Percentiles rank a stretch among this genome's conserved stretches.
Evolutionary conservation across 2,797 vertebrate species (phyloP).

Genomic region (Myioborus miniatus): DNA sequence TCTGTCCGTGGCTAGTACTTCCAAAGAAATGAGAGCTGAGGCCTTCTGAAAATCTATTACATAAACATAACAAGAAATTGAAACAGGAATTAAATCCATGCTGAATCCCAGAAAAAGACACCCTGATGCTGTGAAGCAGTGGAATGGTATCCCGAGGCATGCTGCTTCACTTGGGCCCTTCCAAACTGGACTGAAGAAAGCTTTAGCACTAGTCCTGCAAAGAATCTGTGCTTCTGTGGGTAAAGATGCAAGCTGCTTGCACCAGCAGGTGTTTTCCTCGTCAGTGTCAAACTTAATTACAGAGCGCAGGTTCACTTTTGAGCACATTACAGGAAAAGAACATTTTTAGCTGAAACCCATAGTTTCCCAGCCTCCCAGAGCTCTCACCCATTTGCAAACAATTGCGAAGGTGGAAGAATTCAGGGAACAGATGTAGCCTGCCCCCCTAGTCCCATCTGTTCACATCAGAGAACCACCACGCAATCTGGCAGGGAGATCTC

Average conservation of each 20-base stretch:
- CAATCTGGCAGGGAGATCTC: slow-evolving; percentile 52
- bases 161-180: not conserved
- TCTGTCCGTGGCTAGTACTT: not conserved
- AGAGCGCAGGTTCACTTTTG: not conserved
- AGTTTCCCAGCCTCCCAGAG: slow-evolving; percentile 1
- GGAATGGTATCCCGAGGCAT: rapidly evolving
- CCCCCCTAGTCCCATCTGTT: slow-evolving; percentile 67
- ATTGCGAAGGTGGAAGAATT: slow-evolving; percentile 67
- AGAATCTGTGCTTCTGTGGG: not conserved
- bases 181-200: not conserved
- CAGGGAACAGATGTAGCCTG: slow-evolving; percentile 60
- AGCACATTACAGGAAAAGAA: slow-evolving; percentile 3
- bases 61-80: not conserved
- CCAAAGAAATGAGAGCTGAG: not conserved
- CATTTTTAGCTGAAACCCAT: slow-evolving; percentile 2
- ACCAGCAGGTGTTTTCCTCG: not conserved
- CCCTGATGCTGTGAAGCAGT: not conserved
- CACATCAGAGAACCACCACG: slow-evolving; percentile 64
- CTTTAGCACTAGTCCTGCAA: not conserved
- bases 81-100: not conserved
- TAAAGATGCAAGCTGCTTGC: not conserved
- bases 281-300: slow-evolving; percentile 9
- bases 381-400: slow-evolving; percentile 64
- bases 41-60: slow-evolving; percentile 2
- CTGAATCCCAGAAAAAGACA: not conserved